Conservation (phyloP, 2,113 vertebrate genomes). For the Octodon degus region DNA sequence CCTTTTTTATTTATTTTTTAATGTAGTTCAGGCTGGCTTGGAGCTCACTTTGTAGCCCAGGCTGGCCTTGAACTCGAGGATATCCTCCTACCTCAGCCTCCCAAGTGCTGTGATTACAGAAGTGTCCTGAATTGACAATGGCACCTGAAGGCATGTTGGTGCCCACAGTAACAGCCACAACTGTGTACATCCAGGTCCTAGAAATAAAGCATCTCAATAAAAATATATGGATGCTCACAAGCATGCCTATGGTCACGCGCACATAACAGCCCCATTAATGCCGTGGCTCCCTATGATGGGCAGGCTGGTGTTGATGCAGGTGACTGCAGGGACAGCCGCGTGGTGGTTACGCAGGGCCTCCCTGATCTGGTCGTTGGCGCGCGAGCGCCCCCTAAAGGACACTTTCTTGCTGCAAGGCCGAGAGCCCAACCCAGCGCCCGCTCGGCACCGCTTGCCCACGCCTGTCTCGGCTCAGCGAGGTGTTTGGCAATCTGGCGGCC, state of each 20-base stretch:
- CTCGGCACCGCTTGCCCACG: accelerated
- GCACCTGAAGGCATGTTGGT: accelerated
- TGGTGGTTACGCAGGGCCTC: accelerated
- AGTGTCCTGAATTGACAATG: too few relatives aligned
- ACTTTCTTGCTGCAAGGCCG: too few relatives aligned
- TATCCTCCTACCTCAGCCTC: too few relatives aligned
- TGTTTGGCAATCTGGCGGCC: neutral
- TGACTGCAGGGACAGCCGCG: accelerated
- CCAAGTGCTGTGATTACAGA: too few relatives aligned
- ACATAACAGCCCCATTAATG: neutral
- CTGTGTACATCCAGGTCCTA: neutral
- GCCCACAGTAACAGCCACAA: neutral
- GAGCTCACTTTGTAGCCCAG: too few relatives aligned
- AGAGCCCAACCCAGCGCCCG: neutral
- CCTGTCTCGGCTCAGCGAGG: neutral
- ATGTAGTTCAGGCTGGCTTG: too few relatives aligned
- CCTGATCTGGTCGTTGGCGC: accelerated
- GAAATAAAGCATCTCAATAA: neutral
- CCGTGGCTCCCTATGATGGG: neutral
- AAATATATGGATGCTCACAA: accelerated
- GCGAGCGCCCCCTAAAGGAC: neutral
- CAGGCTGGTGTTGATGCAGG: neutral
- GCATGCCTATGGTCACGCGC: neutral
- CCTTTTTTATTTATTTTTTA: too few relatives aligned
- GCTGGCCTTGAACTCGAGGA: too few relatives aligned